These are phyloP conservation scores for Phocoena phocoena DNA, from an alignment of 2,113 vertebrate genomes.

Conservation along the genomic window DNA sequence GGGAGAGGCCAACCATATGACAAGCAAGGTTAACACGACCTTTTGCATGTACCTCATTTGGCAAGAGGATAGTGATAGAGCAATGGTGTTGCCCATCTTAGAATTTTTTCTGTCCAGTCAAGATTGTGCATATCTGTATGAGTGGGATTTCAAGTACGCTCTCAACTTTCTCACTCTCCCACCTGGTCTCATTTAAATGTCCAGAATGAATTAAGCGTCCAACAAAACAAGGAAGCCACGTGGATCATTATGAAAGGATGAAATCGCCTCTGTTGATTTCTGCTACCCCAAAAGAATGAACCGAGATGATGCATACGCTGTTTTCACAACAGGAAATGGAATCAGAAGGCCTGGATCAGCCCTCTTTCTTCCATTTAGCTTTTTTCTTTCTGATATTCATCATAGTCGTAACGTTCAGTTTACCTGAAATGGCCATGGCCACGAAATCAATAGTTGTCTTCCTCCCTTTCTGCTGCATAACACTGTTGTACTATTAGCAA, in stretches of 20 bases:
- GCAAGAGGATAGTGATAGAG: background rate
- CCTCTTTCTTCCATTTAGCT: constrained; percentile 82
- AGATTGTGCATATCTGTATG: background rate
- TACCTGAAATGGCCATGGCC: constrained; percentile 90
- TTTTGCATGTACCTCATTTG: constrained; percentile 65
- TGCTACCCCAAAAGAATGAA: constrained; percentile 84
- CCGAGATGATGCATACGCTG: constrained; percentile 77
- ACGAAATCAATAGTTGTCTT: constrained; percentile 91
- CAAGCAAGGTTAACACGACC: constrained; percentile 73
- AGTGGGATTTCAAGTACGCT: background rate
- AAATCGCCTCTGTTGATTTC: constrained; percentile 86
- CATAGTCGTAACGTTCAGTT: constrained; percentile 90
- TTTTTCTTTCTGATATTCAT: constrained; percentile 92
- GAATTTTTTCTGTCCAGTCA: constrained; percentile 28
- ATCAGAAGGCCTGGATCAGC: constrained; percentile 88
- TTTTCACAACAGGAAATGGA: constrained; percentile 81
- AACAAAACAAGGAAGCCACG: constrained; percentile 72
- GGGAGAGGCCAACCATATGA: constrained; percentile 51
- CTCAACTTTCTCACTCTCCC: constrained; percentile 18
- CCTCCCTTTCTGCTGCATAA: constrained; percentile 91
- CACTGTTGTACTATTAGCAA: constrained; percentile 85
- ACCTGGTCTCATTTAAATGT: constrained; percentile 48
- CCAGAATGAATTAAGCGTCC: constrained; percentile 39
- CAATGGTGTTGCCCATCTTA: background rate
- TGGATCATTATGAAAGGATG: constrained; percentile 83